Base-by-base conservation (phyloP, 2,113 vertebrate species). In the Heterochromis multidens region DNA sequence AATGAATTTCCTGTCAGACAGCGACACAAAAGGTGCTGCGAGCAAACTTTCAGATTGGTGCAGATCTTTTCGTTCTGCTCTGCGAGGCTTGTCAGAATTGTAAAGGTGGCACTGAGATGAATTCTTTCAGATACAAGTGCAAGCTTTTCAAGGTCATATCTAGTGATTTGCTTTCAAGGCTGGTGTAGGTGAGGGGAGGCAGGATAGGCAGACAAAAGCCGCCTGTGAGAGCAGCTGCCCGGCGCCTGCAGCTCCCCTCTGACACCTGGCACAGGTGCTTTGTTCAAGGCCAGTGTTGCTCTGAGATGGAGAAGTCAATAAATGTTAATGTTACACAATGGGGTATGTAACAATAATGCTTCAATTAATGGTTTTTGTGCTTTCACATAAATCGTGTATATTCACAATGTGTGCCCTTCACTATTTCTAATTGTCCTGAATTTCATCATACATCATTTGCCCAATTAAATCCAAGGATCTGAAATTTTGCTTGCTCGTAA, bases 221-320 rank as follows among this genome's bases (percentile, higher is more conserved):
- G n/a, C 13, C 21, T 70, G 40, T 14, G 14, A 52, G 74, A 83
- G 81, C 85, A 89, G 90, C 85, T 84, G 78, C 63, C 84, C 62
- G 43, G 82, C 74, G 60, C 58, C 67, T 59, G 74, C 63, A 61
- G 58, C 25, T 52, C 54, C 49, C 60, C 59, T 43, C 7, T 11
- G 31, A 85, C 85, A 93, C 88, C 87, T 84, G 80, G 80, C 25
- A 81, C 14, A 78, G 23, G 25, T 78, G 46, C 62, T 86, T 84
- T 79, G 84, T 77, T 93, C 83, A 89, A 90, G 58, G 84, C 84
- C 7, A 23, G 59, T 12, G 57, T 23, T 70, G 79, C 61, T 72
- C 77, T 33, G 29, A 62, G 61, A 86, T 67, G 79, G 27, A 67
- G 65, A 33, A 89, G 81, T 86, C 88, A 82, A 81, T 91, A 54